A percentile compares a stretch with the other conserved stretches of the same genome.
Conservation (phyloP, 2,113 vertebrate species). For the Vanacampus margaritifer region DNA sequence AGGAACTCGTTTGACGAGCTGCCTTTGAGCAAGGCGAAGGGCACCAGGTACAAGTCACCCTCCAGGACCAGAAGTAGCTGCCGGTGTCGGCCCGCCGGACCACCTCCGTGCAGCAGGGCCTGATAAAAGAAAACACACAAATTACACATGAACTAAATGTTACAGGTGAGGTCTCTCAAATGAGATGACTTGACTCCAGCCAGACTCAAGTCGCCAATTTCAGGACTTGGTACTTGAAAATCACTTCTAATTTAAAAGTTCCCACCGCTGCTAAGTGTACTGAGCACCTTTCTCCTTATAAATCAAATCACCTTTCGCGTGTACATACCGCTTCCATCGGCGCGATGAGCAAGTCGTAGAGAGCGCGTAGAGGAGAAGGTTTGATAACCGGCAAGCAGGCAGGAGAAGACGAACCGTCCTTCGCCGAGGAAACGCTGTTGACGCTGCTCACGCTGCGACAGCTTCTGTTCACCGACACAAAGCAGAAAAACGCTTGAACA, state of each 20-base stretch:
- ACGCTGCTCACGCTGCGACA: constrained; percentile 90
- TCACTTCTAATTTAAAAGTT: background rate
- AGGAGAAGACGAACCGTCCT: constrained; percentile 79
- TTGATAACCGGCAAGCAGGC: constrained; percentile 70
- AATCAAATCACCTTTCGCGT: too few relatives aligned
- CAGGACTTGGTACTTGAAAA: background rate
- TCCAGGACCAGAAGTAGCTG: constrained; percentile 90
- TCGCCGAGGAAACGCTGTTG: constrained; percentile 80
- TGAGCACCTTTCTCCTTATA: too few relatives aligned
- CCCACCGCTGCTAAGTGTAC: too few relatives aligned
- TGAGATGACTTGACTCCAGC: background rate
- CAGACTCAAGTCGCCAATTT: too few relatives aligned
- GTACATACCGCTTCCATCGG: constrained; percentile 93
- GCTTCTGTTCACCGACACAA: constrained; percentile 74
- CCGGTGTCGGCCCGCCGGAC: constrained; percentile 84
- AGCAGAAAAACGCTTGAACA: background rate
- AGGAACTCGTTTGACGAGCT: constrained; percentile 95
- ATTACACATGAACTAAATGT: background rate
- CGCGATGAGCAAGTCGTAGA: constrained; percentile 89
- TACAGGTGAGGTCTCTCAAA: background rate
- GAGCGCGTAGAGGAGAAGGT: constrained; percentile 79
- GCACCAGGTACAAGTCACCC: constrained; percentile 91
- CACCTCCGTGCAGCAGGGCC: constrained; percentile 93
- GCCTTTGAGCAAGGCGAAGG: constrained; percentile 93
- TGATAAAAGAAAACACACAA: constrained; percentile 38